These are phyloP conservation scores for Hycleus cichorii DNA, from an alignment of 1,140 invertebrate genomes.

Conservation along the genomic window DNA sequence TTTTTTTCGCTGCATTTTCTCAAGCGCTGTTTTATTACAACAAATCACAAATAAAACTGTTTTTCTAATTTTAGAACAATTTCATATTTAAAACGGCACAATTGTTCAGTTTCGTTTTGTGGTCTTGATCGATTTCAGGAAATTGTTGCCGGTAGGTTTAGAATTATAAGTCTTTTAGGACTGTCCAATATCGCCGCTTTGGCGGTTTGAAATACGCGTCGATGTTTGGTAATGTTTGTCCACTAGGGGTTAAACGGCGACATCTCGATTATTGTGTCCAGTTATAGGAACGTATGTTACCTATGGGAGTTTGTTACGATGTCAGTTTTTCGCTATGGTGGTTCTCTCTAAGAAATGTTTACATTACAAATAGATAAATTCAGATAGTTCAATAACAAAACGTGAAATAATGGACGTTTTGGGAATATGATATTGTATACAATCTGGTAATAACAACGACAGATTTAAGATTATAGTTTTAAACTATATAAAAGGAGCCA, in stretches of 20 bases:
- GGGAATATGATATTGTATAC: too few species aligned
- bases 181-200: constrained; percentile 9
- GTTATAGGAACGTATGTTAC: constrained; percentile 11
- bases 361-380: constrained; percentile 9
- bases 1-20: neutral
- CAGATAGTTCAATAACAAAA: constrained; percentile 1
- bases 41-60: too few species aligned
- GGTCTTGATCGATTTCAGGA: too few species aligned
- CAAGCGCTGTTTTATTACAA: too few species aligned
- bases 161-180: neutral
- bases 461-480: too few species aligned
- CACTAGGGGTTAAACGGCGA: constrained; percentile 4
- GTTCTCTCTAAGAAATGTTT: constrained; percentile 14
- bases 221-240: constrained; percentile 6
- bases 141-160: too few species aligned
- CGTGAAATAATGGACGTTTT: constrained; percentile 12
- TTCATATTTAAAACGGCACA: too few species aligned
- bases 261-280: constrained; percentile 12
- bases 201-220: constrained; percentile 16
- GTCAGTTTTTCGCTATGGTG: constrained; percentile 4
- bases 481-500: too few species aligned
- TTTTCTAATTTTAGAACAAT: too few species aligned
- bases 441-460: too few species aligned
- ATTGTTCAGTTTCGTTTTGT: too few species aligned
- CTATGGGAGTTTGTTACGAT: constrained; percentile 7